Conservation (phyloP, 2,113 vertebrate species). For the Morone chrysops region DNA sequence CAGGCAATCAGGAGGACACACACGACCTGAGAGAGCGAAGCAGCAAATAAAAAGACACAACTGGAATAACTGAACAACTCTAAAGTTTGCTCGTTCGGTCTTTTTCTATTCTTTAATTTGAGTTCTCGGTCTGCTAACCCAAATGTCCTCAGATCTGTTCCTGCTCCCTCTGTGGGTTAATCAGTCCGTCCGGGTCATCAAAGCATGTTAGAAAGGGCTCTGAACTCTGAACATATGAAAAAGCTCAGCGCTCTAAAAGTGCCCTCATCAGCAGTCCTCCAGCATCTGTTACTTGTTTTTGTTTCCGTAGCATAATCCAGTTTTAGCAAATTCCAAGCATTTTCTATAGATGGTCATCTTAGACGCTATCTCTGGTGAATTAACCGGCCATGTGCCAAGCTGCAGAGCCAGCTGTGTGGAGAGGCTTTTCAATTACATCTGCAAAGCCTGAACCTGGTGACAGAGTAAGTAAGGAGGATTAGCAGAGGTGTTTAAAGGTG, state of each 20-base stretch:
- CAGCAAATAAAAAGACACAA: slow-evolving; percentile 52
- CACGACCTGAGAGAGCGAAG: slow-evolving; percentile 64
- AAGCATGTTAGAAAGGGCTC: slow-evolving; percentile 52
- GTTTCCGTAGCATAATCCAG: slow-evolving; percentile 48
- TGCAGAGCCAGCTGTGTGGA: slow-evolving; percentile 1
- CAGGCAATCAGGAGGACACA: slow-evolving; percentile 63
- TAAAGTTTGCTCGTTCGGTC: not conserved
- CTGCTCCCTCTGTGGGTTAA: slow-evolving; percentile 15
- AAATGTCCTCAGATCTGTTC: not conserved
- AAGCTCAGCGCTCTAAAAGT: slow-evolving; percentile 49
- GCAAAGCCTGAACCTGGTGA: slow-evolving; percentile 37
- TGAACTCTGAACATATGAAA: slow-evolving; percentile 53
- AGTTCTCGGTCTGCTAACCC: not conserved
- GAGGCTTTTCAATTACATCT: slow-evolving; percentile 40
- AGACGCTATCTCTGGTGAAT: slow-evolving; percentile 10
- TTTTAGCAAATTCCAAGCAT: slow-evolving; percentile 19
- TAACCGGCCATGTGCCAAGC: slow-evolving; percentile 13
- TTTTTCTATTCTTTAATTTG: not conserved
- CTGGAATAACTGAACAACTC: not conserved
- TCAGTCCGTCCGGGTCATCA: slow-evolving; percentile 35
- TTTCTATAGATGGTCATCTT: slow-evolving; percentile 35
- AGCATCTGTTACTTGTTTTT: slow-evolving; percentile 65
- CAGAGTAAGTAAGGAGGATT: slow-evolving; percentile 30
- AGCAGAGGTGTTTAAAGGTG: slow-evolving; percentile 5
- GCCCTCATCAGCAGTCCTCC: slow-evolving; percentile 55